phyloP scores from a whole-genome alignment of 2,113 vertebrate genomes.

The Dromas ardeola region DNA sequence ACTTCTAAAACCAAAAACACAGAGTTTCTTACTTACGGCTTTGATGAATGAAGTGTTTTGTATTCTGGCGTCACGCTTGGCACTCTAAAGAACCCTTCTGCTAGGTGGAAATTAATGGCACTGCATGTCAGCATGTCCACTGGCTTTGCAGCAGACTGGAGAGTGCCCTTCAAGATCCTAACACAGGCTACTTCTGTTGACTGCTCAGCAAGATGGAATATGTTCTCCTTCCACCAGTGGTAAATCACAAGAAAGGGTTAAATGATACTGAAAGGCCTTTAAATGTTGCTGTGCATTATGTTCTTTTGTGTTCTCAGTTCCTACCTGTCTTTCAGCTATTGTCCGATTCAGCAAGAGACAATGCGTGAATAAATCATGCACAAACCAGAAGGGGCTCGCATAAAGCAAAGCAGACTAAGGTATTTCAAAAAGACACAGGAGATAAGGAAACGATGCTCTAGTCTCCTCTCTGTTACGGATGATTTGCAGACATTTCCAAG shows the following conservation, averaged over 20 bases:
- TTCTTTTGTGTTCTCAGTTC: background rate
- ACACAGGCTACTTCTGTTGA: background rate
- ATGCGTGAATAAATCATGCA: background rate
- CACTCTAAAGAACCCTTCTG: background rate
- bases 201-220: background rate
- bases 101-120: conserved; percentile 44
- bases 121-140: background rate
- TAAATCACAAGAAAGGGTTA: background rate
- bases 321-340: background rate
- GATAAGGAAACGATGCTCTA: background rate
- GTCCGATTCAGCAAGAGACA: background rate
- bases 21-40: conserved; percentile 47
- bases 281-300: background rate
- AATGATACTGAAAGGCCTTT: background rate
- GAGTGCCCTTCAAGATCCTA: background rate
- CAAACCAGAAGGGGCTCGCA: background rate
- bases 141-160: background rate
- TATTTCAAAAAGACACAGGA: background rate
- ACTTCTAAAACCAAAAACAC: conserved; percentile 54
- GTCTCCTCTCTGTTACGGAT: background rate
- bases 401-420: background rate
- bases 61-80: conserved; percentile 44
- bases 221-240: background rate
- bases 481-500: conserved; percentile 34
- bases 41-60: conserved; percentile 67